These are phyloP conservation scores for Ceratosolen fusciceps DNA, from an alignment of 1,140 invertebrate genomes.

Conservation along the genomic window DNA sequence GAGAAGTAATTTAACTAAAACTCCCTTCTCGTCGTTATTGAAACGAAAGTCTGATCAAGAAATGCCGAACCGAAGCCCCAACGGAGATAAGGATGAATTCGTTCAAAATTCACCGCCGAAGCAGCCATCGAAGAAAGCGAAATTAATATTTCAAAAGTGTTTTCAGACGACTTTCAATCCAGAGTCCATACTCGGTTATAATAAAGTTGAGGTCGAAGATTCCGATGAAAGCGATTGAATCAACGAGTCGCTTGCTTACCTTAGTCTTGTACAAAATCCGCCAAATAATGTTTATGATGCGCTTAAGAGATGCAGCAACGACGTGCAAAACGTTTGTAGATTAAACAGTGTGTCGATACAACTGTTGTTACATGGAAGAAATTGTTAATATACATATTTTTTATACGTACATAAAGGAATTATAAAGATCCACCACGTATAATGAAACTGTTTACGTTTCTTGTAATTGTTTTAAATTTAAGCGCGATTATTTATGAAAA, in stretches of 20 bases:
- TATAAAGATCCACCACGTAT: not conserved
- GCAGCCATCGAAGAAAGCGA: conserved; percentile 64
- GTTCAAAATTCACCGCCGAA: conserved; percentile 71
- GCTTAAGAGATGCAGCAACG: not conserved
- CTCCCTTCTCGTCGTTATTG: conserved; percentile 49
- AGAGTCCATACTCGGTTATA: conserved; percentile 67
- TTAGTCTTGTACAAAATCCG: conserved; percentile 4
- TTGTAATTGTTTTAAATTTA: not conserved
- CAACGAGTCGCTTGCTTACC: not conserved
- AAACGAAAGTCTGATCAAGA: conserved; percentile 53
- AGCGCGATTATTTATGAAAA: not conserved
- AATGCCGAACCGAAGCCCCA: not conserved
- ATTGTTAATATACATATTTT: conserved; percentile 16
- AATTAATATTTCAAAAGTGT: conserved; percentile 75
- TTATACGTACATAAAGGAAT: conserved; percentile 24
- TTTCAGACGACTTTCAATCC: conserved; percentile 79
- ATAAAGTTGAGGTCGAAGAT: conserved; percentile 74
- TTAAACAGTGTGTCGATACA: not conserved
- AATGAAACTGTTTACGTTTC: not conserved
- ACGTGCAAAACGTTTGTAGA: not conserved
- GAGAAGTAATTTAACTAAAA: not conserved
- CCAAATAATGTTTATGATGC: not conserved
- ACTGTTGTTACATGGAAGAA: conserved; percentile 22
- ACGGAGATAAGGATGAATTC: conserved; percentile 60
- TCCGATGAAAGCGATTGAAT: conserved; percentile 67